Percentiles rank a stretch among this genome's conserved stretches.
Evolutionary conservation across 35 echinoderm and acorn worm genomes (phyloP).

Genomic region (Ophiothrix spiculata): DNA sequence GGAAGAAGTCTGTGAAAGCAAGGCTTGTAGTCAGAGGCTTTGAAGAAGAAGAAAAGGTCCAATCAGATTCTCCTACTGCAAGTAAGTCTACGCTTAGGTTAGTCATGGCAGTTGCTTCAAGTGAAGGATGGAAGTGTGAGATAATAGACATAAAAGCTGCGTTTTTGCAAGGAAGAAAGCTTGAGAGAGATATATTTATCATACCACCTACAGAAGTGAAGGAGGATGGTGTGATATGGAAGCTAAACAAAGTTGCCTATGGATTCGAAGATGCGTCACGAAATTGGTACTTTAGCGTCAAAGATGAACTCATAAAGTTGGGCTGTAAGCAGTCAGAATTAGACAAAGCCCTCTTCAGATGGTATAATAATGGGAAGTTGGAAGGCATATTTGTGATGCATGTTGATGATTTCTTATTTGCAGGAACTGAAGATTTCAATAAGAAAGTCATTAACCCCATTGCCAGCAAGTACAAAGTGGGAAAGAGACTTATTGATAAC

Average conservation of each 20-base stretch:
- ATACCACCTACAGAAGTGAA: constrained; percentile 1
- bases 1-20: background rate
- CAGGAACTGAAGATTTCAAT: constrained; percentile 27
- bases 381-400: constrained; percentile 20
- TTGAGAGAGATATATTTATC: background rate
- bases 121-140: constrained; percentile 22
- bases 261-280: constrained; percentile 21
- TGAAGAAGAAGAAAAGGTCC: constrained; percentile 10
- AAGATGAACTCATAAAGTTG: constrained; percentile 22
- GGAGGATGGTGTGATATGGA: constrained; percentile 7
- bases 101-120: constrained; percentile 13
- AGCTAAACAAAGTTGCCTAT: background rate
- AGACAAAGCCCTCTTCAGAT: constrained; percentile 6
- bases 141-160: constrained; percentile 9
- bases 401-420: constrained; percentile 34
- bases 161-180: constrained; percentile 10
- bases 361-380: constrained; percentile 5
- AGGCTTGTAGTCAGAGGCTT: background rate
- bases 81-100: background rate
- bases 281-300: constrained; percentile 18
- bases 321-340: constrained; percentile 1
- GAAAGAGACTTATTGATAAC: constrained; percentile 31
- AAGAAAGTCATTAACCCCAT: constrained; percentile 20
- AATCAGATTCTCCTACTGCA: background rate
- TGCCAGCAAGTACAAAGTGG: constrained; percentile 41